A percentile compares a stretch with the other conserved stretches of the same genome.
These are phyloP conservation scores for Chymomyza costata DNA, from an alignment of 1,140 invertebrate species.

Conservation along the genomic window DNA sequence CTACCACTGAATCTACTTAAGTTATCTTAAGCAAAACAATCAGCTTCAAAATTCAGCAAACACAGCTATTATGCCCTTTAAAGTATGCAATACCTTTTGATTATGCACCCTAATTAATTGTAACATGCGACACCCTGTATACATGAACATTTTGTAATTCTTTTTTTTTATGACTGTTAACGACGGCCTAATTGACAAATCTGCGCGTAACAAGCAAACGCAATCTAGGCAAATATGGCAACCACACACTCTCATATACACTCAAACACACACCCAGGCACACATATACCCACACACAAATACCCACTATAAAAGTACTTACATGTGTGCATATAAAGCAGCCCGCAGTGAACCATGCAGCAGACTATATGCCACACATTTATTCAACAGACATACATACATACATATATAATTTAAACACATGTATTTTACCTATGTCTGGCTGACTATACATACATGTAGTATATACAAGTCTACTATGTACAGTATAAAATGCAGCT, in stretches of 20 bases:
- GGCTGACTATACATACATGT: too few species aligned
- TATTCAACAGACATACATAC: slow-evolving; percentile 37
- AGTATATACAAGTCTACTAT: slow-evolving; percentile 26
- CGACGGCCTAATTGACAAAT: slow-evolving; percentile 64
- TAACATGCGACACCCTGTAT: neutral
- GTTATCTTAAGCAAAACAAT: too few species aligned
- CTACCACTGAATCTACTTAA: too few species aligned
- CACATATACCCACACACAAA: slow-evolving; percentile 9
- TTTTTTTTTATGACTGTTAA: slow-evolving; percentile 47
- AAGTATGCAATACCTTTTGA: too few species aligned
- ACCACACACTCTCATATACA: slow-evolving; percentile 2
- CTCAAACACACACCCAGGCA: slow-evolving; percentile 1
- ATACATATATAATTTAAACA: slow-evolving; percentile 1
- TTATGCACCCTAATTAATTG: too few species aligned
- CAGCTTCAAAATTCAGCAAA: too few species aligned
- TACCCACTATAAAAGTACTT: neutral
- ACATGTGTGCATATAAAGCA: slow-evolving; percentile 3
- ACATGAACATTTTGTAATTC: slow-evolving; percentile 3
- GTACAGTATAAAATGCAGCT: slow-evolving; percentile 45
- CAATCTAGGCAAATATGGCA: slow-evolving; percentile 31
- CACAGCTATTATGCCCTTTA: too few species aligned
- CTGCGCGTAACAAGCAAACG: slow-evolving; percentile 56
- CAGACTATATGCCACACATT: slow-evolving; percentile 52
- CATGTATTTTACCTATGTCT: neutral
- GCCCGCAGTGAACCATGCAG: slow-evolving; percentile 2